Base-by-base conservation (phyloP, 2,888 invertebrate genomes). In the Therioaphis trifolii region DNA sequence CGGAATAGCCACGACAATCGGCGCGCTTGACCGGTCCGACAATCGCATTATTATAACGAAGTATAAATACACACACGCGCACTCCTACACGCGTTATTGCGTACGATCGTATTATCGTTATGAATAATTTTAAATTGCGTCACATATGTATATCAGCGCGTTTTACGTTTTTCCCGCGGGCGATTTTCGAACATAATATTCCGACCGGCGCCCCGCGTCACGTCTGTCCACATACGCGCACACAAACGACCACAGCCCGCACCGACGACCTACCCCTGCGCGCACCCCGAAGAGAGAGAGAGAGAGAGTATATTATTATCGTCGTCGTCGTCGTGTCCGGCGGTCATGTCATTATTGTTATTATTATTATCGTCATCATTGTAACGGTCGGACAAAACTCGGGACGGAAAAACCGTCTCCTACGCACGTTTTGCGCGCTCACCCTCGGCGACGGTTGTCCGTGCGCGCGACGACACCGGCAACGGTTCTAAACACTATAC, bases 41-140 rank as follows among this genome's bases (percentile, higher is more conserved):
- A 80, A 80, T 80, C 79, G 71, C 71, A 46, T 80, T 79, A 79
- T 71, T 46, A 80, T 71, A 71, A 79, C 71, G 46, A 77, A n/a
- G n/a, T n/a, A 43, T 55, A 40, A 52, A 66, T 18, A 24, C n/a
- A 24, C 40, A 21, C 2, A 43, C 14, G 15, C 14, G 49, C 12
- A 12, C 52, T 9, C 46, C 2, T 66, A 35, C 11, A n/a, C 15
- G 18, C 35, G n/a, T 35, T 66, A 66, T 66, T 27, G 24, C 35
- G 11, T n/a, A 55, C 49, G 29, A n/a, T n/a, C n/a, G n/a, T n/a
- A n/a, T n/a, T n/a, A n/a, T n/a, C n/a, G n/a, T n/a, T n/a, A n/a
- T n/a, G n/a, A n/a, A n/a, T n/a, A n/a, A n/a, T n/a, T n/a, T n/a
- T n/a, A n/a, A n/a, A n/a, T n/a, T n/a, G n/a, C n/a, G n/a, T n/a